Conservation (phyloP, 2,888 invertebrate species). For the Pachymerium ferrugineum region DNA sequence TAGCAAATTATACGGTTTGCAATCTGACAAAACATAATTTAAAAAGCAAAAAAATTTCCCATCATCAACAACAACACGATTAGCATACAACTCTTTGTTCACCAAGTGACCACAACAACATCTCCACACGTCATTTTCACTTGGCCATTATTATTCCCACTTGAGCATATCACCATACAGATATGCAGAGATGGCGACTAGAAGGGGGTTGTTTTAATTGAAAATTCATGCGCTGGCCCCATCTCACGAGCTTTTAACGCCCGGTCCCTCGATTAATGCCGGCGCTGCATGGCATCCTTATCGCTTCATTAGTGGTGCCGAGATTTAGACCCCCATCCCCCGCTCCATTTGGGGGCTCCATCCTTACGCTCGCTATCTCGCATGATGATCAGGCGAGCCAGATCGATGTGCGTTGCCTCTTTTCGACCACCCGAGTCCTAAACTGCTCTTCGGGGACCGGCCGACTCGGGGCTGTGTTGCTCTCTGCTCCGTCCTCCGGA, state of each 20-base stretch:
- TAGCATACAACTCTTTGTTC: neutral
- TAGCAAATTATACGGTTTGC: neutral
- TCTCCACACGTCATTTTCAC: too few species aligned
- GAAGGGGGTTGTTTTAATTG: neutral
- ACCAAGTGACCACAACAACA: neutral
- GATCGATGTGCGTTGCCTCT: neutral
- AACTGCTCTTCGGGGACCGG: neutral
- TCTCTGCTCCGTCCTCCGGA: neutral
- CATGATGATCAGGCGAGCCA: neutral
- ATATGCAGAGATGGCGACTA: too few species aligned
- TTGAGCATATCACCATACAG: neutral
- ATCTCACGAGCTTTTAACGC: neutral
- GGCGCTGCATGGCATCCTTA: neutral
- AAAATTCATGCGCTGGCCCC: neutral
- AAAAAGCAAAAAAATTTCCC: neutral
- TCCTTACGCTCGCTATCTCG: neutral
- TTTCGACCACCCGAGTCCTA: neutral
- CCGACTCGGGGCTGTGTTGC: neutral
- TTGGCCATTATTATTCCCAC: neutral
- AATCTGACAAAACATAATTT: neutral
- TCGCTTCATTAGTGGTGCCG: neutral
- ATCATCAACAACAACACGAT: neutral
- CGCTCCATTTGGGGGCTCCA: neutral
- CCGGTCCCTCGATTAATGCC: neutral
- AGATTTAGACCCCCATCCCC: neutral